A percentile compares a stretch with the other conserved stretches of the same genome.
Conservation (phyloP, 1,140 invertebrate genomes). For the Epicauta chinensis region DNA sequence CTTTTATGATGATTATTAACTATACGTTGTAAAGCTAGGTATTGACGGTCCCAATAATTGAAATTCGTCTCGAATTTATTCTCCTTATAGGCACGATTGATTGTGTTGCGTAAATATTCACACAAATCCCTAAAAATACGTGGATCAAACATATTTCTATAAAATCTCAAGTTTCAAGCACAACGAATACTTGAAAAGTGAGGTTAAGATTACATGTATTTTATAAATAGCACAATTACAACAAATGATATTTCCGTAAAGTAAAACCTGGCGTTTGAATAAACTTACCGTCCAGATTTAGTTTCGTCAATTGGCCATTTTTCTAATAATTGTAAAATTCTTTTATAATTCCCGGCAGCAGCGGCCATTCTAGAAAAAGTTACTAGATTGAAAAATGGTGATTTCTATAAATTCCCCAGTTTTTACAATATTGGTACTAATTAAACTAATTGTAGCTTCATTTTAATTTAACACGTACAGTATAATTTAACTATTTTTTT, state of each 20-base stretch:
- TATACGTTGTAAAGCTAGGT: constrained; percentile 60
- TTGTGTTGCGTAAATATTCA: constrained; percentile 61
- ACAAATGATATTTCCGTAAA: no score
- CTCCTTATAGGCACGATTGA: constrained; percentile 58
- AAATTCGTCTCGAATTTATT: constrained; percentile 51
- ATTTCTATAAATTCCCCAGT: neutral
- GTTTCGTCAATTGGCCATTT: constrained; percentile 70
- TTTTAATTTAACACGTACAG: no score
- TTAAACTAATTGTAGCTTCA: no score
- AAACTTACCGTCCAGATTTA: constrained; percentile 62
- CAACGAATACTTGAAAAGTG: no score
- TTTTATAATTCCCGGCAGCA: constrained; percentile 50
- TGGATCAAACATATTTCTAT: no score
- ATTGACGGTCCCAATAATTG: constrained; percentile 58
- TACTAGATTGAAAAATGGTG: neutral
- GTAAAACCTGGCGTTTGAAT: no score
- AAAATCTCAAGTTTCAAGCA: no score
- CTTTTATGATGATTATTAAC: constrained; percentile 63
- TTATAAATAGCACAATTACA: no score
- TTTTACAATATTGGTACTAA: no score
- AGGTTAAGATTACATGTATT: constrained; percentile 20
- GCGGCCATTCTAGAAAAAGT: constrained; percentile 23
- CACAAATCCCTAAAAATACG: constrained; percentile 71
- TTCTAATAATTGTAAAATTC: constrained; percentile 67
- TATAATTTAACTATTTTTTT: no score